Conservation (phyloP, 2,113 vertebrate genomes). For the Leptocoma aspasia region DNA sequence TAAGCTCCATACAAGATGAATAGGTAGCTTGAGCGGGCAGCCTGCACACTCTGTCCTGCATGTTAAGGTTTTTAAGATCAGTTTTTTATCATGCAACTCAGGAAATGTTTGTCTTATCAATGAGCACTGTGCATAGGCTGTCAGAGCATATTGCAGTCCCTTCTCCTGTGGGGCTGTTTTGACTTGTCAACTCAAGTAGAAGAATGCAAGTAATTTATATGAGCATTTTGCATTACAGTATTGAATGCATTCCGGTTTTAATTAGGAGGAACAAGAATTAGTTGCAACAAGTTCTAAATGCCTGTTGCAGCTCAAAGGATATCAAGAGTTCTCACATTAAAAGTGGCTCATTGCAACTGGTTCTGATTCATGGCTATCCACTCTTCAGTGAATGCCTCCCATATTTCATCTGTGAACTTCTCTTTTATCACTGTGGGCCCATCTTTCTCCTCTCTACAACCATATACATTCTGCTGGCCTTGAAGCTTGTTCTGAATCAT, state of each 20-base stretch:
- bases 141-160: neutral
- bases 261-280: neutral
- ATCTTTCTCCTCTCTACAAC: neutral
- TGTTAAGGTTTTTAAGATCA: neutral
- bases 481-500: neutral
- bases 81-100: neutral
- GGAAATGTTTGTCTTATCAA: neutral
- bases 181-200: conserved; percentile 8
- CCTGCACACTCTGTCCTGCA: neutral
- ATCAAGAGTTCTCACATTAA: neutral
- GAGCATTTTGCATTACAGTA: neutral
- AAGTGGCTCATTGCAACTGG: neutral
- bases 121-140: neutral
- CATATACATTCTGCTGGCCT: neutral
- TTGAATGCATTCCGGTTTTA: neutral
- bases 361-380: neutral
- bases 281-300: neutral
- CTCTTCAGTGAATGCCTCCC: neutral
- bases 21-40: neutral
- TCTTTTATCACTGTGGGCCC: neutral
- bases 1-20: neutral
- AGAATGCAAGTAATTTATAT: neutral
- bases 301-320: neutral
- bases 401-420: neutral
- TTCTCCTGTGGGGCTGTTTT: neutral